Evolutionary conservation across 2,113 vertebrate species (phyloP).

Genomic region (Lethenteron camtschaticum): DNA sequence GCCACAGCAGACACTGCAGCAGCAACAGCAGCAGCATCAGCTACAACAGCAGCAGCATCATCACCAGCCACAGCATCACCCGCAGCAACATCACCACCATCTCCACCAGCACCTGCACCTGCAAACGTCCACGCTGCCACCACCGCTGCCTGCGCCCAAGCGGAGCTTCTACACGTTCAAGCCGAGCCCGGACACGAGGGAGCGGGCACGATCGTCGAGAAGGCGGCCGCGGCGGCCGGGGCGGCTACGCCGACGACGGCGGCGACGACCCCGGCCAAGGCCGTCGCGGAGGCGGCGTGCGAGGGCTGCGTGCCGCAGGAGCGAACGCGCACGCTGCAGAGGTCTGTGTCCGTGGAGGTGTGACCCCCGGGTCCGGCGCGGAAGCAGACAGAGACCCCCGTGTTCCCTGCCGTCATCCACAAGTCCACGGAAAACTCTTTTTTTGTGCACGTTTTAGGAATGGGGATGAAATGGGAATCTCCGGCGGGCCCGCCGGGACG

Average conservation of each 20-base stretch:
- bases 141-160: background rate
- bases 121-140: background rate
- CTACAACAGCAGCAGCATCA: too few species aligned
- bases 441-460: too few species aligned
- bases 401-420: too few species aligned
- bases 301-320: background rate
- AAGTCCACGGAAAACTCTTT: too few species aligned
- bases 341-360: slow-evolving; percentile 1
- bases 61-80: too few species aligned
- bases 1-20: too few species aligned
- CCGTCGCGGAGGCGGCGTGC: background rate
- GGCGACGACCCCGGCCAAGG: background rate
- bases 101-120: too few species aligned
- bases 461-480: too few species aligned
- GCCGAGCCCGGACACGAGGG: background rate
- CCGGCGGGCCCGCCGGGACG: too few species aligned
- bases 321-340: background rate
- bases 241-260: background rate
- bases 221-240: background rate
- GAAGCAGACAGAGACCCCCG: too few species aligned
- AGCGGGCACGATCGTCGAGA: background rate
- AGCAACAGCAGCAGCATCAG: too few species aligned
- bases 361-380: background rate
- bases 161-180: background rate
- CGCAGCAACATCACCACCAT: too few species aligned